These are phyloP conservation scores for Aphelinus atriplicis DNA, from an alignment of 1,140 invertebrate species.

Conservation along the genomic window DNA sequence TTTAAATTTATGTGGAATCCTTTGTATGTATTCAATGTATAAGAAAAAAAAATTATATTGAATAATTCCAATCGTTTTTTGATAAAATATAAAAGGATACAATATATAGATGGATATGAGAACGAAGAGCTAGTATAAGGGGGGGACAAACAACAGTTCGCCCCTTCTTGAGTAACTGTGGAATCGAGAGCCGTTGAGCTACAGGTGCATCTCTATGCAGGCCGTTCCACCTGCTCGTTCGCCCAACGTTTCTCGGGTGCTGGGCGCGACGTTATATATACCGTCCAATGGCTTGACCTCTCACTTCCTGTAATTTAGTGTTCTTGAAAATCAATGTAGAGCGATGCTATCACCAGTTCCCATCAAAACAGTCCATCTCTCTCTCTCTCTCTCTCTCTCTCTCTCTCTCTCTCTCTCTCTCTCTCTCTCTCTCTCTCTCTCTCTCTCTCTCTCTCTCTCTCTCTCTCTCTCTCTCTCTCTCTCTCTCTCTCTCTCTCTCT, in stretches of 20 bases:
- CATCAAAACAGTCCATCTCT: conserved; percentile 36
- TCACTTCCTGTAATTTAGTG: conserved; percentile 58
- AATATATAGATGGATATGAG: background rate
- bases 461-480: conserved; percentile 12
- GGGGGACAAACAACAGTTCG: conserved; percentile 30
- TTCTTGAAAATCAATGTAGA: conserved; percentile 56
- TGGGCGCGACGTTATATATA: conserved; percentile 3
- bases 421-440: conserved; percentile 12
- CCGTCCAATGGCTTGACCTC: conserved; percentile 46
- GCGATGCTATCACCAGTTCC: conserved; percentile 50
- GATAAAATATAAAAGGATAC: background rate
- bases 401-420: conserved; percentile 13
- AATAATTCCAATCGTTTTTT: no score
- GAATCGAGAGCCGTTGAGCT: conserved; percentile 32
- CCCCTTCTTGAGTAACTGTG: conserved; percentile 32
- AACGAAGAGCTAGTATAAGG: background rate
- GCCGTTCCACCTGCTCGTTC: conserved; percentile 41
- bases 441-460: background rate
- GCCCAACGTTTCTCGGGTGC: conserved; percentile 25
- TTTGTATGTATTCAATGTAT: no score
- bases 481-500: background rate
- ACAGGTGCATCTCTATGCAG: conserved; percentile 46
- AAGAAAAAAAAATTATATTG: no score
- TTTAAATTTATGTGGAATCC: no score
- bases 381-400: conserved; percentile 14